phyloP scores from a whole-genome alignment of 2,888 invertebrate genomes.

The Endotricha flammealis region DNA sequence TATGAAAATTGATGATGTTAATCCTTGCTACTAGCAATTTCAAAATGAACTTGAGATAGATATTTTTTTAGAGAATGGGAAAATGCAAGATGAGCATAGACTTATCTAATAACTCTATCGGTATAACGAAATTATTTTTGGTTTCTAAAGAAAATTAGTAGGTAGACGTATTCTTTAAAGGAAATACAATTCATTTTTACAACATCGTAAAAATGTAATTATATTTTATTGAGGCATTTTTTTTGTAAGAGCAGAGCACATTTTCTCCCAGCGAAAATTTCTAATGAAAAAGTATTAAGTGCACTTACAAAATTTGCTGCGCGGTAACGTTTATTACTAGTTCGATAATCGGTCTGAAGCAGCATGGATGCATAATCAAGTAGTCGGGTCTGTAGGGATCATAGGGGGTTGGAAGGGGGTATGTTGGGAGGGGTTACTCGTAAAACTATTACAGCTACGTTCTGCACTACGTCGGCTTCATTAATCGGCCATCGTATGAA shows the following conservation, averaged over 20 bases:
- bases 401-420: constrained; percentile 27
- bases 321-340: constrained; percentile 67
- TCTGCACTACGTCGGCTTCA: constrained; percentile 68
- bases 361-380: constrained; percentile 73
- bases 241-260: not conserved
- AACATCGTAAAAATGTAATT: too few relatives aligned
- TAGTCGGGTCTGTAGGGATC: constrained; percentile 52
- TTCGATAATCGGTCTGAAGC: constrained; percentile 71
- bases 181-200: too few relatives aligned
- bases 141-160: too few relatives aligned
- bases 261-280: constrained; percentile 9
- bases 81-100: too few relatives aligned
- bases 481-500: constrained; percentile 74
- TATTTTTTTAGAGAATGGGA: too few relatives aligned
- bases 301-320: constrained; percentile 36
- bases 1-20: constrained; percentile 9
- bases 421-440: constrained; percentile 42
- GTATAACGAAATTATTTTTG: too few relatives aligned
- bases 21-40: too few relatives aligned
- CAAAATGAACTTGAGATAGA: too few relatives aligned
- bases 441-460: constrained; percentile 74
- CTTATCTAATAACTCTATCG: too few relatives aligned
- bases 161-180: too few relatives aligned
- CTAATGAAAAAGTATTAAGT: constrained; percentile 20
- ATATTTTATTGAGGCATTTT: too few relatives aligned